Evolutionary conservation across 2,888 invertebrate species (phyloP), one percentile per base, ranked within the genome.

Genomic region (Habroteleia sp.): DNA sequence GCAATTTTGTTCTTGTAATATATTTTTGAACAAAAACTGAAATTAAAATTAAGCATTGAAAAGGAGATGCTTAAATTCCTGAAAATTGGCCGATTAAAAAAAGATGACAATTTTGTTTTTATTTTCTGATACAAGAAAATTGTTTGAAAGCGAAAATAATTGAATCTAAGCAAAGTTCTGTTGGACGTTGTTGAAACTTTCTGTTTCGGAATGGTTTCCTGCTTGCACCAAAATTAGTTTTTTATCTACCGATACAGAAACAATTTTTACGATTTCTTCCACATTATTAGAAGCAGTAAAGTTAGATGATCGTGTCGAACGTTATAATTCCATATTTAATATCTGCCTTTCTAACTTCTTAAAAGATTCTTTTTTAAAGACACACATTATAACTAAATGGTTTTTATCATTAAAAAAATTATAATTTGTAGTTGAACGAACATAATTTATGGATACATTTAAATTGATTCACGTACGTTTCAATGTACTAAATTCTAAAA

Each of bases 141-240:
- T 35, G 37, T 54, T 17, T 41, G 13, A 63, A 63, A 63, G 63
- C 33, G 50, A 50, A 63, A 63, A 42, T 63, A 31, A 46, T n/a
- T 14, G n/a, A 3, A 25, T 11, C 31, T 44, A 3, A 6, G 33
- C 25, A 42, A 44, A 35, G 11, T 52, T 65, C 25, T 42, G 52
- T 52, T 52, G 27, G 25, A 65, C 52, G 33, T 65, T 65, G 42
- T n/a, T n/a, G n/a, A n/a, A n/a, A n/a, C n/a, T n/a, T n/a, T n/a
- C 52, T 52, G 50, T 50, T 65, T 33, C 17, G 23, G 25, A 66
- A 37, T 16, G 17, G 41, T 54, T 54, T 66, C 37, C 54, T 37
- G 37, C 27, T 39, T 27, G 35, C 23, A 16, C 25, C 41, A 63
- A 50, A 63, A 33, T 35, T 7, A 25, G 14, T 41, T 33, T 52